These are phyloP conservation scores for Loripinus fragilis DNA, from an alignment of 2,888 invertebrate genomes.

Conservation along the genomic window DNA sequence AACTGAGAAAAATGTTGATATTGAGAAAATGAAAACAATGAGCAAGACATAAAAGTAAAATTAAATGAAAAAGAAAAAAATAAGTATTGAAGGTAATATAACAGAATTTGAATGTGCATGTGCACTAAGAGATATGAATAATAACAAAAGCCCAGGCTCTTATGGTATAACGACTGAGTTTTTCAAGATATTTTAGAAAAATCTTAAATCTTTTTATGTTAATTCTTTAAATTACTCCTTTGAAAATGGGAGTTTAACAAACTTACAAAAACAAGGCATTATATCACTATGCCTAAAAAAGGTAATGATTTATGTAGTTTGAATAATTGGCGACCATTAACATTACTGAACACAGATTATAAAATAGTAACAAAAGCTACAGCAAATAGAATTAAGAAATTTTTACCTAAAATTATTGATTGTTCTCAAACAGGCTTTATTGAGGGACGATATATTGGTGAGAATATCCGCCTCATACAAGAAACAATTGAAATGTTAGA, in stretches of 20 bases:
- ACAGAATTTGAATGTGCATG: neutral
- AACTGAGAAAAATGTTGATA: too few species aligned
- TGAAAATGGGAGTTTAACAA: neutral
- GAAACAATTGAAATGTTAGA: slow-evolving; percentile 5
- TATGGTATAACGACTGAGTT: slow-evolving; percentile 24
- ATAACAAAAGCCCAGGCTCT: slow-evolving; percentile 25
- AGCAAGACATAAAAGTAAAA: too few species aligned
- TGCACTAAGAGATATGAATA: slow-evolving; percentile 18
- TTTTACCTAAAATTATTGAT: neutral
- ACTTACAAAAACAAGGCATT: neutral
- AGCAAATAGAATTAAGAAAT: slow-evolving; percentile 16
- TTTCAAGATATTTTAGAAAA: slow-evolving; percentile 15
- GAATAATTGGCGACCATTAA: slow-evolving; percentile 14
- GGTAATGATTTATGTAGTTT: neutral
- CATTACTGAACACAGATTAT: slow-evolving; percentile 2
- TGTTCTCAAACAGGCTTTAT: slow-evolving; percentile 19
- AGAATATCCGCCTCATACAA: slow-evolving; percentile 1
- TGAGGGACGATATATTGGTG: slow-evolving; percentile 3
- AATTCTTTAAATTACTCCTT: slow-evolving; percentile 6
- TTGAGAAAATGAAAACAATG: too few species aligned
- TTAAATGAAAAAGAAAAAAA: neutral
- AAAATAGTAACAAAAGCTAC: slow-evolving; percentile 20
- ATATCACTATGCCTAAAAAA: neutral
- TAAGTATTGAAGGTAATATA: neutral
- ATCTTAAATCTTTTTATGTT: slow-evolving; percentile 10